These are phyloP conservation scores for Columba livia DNA, from an alignment of 2,113 vertebrate genomes.

Conservation along the genomic window DNA sequence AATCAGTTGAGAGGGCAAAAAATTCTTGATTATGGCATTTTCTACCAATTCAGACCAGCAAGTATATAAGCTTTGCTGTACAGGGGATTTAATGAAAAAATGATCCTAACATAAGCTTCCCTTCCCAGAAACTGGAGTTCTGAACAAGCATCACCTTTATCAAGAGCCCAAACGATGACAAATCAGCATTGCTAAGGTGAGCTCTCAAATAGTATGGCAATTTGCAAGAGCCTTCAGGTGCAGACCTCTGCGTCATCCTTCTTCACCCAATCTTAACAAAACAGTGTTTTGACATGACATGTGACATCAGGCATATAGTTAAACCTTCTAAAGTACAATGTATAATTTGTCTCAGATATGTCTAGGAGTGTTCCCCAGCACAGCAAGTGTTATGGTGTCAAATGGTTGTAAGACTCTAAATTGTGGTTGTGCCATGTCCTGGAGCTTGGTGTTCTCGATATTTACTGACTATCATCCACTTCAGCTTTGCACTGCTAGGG, in stretches of 20 bases:
- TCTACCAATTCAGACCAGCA: neutral
- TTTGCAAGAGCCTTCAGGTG: neutral
- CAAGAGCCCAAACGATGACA: neutral
- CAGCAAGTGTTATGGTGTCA: neutral
- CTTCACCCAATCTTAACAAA: neutral
- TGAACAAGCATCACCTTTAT: neutral
- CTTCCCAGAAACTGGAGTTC: neutral
- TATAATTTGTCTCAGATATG: neutral
- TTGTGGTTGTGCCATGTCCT: neutral
- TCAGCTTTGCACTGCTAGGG: neutral
- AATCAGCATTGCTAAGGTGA: neutral
- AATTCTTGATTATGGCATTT: neutral
- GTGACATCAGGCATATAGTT: neutral
- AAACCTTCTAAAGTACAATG: neutral
- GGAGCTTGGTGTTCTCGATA: neutral
- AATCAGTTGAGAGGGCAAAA: neutral
- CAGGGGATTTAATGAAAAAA: neutral
- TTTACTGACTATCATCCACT: neutral
- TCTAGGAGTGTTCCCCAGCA: neutral
- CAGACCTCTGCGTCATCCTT: neutral
- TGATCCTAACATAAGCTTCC: neutral
- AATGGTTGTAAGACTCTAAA: neutral
- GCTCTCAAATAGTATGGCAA: neutral
- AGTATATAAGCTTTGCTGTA: neutral
- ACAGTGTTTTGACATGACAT: neutral